Evolutionary conservation across 2,113 vertebrate species (phyloP), one percentile per base, ranked within the genome.

Genomic region (Halcyon senegalensis): DNA sequence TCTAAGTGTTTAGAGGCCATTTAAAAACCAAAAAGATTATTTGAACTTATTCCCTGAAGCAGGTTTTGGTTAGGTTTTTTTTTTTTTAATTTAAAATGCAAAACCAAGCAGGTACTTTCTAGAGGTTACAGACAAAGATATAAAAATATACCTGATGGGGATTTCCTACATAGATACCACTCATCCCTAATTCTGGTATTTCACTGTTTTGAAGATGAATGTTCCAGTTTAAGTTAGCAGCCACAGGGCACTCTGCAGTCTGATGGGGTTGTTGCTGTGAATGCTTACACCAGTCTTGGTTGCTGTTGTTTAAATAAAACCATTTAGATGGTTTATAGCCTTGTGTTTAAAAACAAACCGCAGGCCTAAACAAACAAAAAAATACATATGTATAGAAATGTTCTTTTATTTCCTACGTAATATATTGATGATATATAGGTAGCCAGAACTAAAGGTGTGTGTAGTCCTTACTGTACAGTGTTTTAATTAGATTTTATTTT

Each of bases 401-500:
- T 37, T 89, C 31, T 81, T 66, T 89, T 59, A 68, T 70, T 92
- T 95, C 62, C 35, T 76, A 43, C 33, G 21, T 89, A 51, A 23
- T 73, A 37, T 19, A 10, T 11, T 46, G n/a, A 55, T 83, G 58
- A 89, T 82, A 37, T 89, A 64, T n/a, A 81, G 58, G 58, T 69
- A 91, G 35, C 24, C 39, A 92, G 62, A 84, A 50, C 13, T 59
- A 60, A 63, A 30, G 4, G 5, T 83, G 25, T 68, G 43, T 43
- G 50, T 44, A 74, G 41, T 89, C 41, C n/a, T 73, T 67, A 39
- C 37, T 58, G 48, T 19, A 37, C 35, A 73, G 23, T 69, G 69
- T 59, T 92, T 80, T 63, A 66, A 87, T 94, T 89, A 86, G 43
- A 33, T 86, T 96, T 70, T 69, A 11, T 82, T 96, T 94, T 95